Evolutionary conservation across 2,888 invertebrate genomes (phyloP).

Genomic region (Phengaris alcon): DNA sequence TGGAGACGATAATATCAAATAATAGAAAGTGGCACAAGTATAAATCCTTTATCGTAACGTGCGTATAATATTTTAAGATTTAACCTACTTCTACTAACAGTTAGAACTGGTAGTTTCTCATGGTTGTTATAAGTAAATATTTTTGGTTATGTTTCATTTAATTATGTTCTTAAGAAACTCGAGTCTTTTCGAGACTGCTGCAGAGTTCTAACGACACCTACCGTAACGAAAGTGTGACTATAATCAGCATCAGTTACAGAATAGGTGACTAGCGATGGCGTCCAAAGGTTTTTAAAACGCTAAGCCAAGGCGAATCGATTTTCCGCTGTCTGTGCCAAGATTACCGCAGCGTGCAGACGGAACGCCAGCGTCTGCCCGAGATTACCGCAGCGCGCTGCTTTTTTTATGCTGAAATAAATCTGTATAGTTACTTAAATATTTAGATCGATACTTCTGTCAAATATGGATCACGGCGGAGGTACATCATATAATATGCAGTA

Average conservation of each 20-base stretch:
- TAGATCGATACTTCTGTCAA: too few relatives aligned
- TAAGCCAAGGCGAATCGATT: slow-evolving; percentile 20
- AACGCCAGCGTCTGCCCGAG: not conserved
- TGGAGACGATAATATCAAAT: not conserved
- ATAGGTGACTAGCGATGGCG: not conserved
- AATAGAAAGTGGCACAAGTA: slow-evolving; percentile 2
- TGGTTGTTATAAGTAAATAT: not conserved
- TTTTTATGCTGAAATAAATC: too few relatives aligned
- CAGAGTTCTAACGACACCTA: not conserved
- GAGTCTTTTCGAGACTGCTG: not conserved
- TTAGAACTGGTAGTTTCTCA: not conserved
- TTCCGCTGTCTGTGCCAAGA: slow-evolving; percentile 26
- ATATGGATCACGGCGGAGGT: too few relatives aligned
- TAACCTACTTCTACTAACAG: not conserved
- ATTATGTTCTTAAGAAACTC: too few relatives aligned
- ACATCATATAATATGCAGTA: too few relatives aligned
- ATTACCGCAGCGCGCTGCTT: too few relatives aligned
- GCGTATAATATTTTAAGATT: not conserved
- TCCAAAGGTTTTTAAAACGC: slow-evolving; percentile 1
- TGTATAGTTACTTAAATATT: too few relatives aligned
- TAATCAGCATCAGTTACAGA: not conserved
- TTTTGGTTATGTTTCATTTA: too few relatives aligned
- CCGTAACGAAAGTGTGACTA: not conserved
- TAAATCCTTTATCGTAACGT: not conserved
- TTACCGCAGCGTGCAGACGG: slow-evolving; percentile 5